These are phyloP conservation scores for Bufo bufo DNA, from an alignment of 2,113 vertebrate species.

Conservation along the genomic window DNA sequence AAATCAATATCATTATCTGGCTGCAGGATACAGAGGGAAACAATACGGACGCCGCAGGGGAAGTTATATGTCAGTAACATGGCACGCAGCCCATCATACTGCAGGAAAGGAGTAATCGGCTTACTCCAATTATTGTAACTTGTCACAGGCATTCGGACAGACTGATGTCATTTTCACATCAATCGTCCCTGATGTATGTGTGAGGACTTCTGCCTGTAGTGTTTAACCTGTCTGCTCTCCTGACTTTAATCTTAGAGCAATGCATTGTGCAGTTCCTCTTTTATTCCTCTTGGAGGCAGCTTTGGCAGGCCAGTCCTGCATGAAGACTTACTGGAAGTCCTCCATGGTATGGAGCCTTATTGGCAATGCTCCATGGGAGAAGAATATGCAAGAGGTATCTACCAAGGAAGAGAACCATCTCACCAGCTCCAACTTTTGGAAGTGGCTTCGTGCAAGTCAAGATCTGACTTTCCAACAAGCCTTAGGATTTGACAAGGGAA, in stretches of 20 bases:
- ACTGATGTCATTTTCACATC: not conserved
- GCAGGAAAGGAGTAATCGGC: not conserved
- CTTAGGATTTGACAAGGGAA: too few species aligned
- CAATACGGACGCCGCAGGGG: not conserved
- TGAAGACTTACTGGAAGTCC: too few species aligned
- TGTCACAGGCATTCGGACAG: not conserved
- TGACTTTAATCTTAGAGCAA: not conserved
- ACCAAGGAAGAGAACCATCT: too few species aligned
- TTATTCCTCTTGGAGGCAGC: not conserved
- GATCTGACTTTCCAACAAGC: too few species aligned
- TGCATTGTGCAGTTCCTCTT: not conserved
- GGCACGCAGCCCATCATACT: not conserved
- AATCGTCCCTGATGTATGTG: not conserved
- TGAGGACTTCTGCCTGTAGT: not conserved
- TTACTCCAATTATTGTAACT: not conserved
- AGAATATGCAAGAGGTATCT: too few species aligned
- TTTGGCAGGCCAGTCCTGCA: too few species aligned
- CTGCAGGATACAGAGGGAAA: not conserved
- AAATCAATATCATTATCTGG: constrained; percentile 26
- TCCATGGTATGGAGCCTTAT: too few species aligned
- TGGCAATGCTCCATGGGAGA: too few species aligned
- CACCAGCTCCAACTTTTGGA: too few species aligned
- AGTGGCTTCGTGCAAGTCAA: too few species aligned
- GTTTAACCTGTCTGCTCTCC: too few species aligned
- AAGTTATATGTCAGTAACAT: not conserved